Evolutionary conservation across 2,797 vertebrate genomes (phyloP).

Genomic region (Oreochromis grahami): DNA sequence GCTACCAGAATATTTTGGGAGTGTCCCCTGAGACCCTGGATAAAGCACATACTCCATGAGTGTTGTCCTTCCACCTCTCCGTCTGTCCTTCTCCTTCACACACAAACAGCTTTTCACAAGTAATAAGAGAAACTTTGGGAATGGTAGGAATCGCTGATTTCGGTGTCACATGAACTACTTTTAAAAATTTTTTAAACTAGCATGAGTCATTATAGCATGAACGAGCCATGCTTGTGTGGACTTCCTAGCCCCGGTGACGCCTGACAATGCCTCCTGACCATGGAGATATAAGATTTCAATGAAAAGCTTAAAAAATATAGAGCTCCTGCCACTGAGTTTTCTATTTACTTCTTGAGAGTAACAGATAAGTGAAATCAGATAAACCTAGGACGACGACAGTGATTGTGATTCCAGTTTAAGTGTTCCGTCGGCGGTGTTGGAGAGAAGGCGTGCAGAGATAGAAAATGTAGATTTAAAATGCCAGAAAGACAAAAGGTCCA

Average conservation of each 20-base stretch:
- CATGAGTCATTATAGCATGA: constrained; percentile 11
- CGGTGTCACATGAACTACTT: not conserved
- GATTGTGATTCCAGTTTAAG: not conserved
- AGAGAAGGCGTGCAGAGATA: not conserved
- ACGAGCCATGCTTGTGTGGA: not conserved
- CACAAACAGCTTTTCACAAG: not conserved
- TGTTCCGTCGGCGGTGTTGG: not conserved
- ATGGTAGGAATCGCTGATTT: not conserved
- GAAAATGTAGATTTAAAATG: not conserved
- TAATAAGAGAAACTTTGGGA: not conserved
- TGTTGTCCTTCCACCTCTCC: not conserved
- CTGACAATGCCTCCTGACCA: not conserved
- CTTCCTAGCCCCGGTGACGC: constrained; percentile 7
- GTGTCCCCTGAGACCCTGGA: constrained; percentile 5
- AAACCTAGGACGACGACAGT: not conserved
- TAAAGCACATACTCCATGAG: constrained; percentile 20
- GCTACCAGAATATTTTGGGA: constrained; percentile 24
- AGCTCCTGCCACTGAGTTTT: not conserved
- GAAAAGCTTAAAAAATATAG: not conserved
- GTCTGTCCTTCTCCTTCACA: not conserved
- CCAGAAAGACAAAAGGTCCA: not conserved
- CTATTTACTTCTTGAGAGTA: not conserved
- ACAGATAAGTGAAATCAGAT: not conserved
- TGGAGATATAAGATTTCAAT: not conserved
- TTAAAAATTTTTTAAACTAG: not conserved